Evolutionary conservation across 2,888 invertebrate species (phyloP).

Genomic region (Athrips mouffetella): DNA sequence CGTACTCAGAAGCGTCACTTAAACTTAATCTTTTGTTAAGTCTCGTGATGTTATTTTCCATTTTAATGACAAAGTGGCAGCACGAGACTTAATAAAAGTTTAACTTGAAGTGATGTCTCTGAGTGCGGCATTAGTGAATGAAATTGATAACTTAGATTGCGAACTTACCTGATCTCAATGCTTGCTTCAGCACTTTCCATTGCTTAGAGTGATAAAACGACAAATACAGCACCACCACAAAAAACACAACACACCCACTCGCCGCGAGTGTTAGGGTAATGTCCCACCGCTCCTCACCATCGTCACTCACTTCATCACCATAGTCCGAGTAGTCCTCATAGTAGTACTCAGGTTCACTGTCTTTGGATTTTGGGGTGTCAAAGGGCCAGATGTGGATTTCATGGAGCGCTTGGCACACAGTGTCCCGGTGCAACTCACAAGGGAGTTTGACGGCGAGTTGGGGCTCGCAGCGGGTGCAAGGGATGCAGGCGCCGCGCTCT

Average conservation of each 20-base stretch:
- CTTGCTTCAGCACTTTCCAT: conserved; percentile 87
- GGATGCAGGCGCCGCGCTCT: conserved; percentile 80
- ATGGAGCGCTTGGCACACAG: conserved; percentile 83
- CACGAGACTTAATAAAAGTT: too few species aligned
- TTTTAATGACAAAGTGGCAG: too few species aligned
- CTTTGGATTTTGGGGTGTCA: conserved; percentile 48
- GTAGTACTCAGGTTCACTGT: conserved; percentile 55
- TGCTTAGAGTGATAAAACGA: conserved; percentile 87
- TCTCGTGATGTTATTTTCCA: too few species aligned
- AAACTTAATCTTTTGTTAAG: too few species aligned
- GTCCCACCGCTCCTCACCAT: conserved; percentile 80
- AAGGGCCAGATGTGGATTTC: conserved; percentile 81
- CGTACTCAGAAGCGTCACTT: too few species aligned
- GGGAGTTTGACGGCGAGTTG: conserved; percentile 82
- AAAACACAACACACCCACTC: conserved; percentile 87
- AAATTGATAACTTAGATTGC: too few species aligned
- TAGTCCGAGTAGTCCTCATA: conserved; percentile 62
- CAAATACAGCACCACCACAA: conserved; percentile 86
- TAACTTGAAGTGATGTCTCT: too few species aligned
- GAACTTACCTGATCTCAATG: conserved; percentile 86
- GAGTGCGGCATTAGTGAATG: too few species aligned
- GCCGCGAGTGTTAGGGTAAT: conserved; percentile 85
- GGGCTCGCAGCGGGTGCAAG: conserved; percentile 84
- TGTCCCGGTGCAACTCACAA: conserved; percentile 86
- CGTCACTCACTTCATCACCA: conserved; percentile 63